A percentile compares a stretch with the other conserved stretches of the same genome.
Evolutionary conservation across 2,797 vertebrate genomes (phyloP).

Genomic region (Enteromius afrohamiltoni): DNA sequence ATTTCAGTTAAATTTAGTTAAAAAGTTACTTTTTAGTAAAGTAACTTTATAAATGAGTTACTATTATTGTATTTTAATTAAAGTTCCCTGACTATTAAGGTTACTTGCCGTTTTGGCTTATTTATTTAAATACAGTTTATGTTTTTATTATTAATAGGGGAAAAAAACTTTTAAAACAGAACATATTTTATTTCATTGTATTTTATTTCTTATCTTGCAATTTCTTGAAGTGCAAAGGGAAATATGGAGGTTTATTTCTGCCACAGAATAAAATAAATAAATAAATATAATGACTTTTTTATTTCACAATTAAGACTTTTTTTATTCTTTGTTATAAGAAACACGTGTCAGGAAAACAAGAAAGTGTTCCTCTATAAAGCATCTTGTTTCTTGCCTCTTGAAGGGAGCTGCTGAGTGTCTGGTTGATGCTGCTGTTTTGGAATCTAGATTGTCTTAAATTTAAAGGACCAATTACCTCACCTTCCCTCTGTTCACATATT

Average conservation of each 20-base stretch:
- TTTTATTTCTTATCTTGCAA: not conserved
- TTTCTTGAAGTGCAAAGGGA: not conserved
- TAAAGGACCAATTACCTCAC: not conserved
- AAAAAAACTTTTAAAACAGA: not conserved
- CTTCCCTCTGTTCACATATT: not conserved
- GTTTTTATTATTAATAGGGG: not conserved
- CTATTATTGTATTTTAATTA: not conserved
- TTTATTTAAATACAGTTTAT: not conserved
- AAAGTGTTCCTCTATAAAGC: not conserved
- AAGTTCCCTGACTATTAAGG: not conserved
- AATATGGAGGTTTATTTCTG: not conserved
- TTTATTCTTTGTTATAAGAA: not conserved
- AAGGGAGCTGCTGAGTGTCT: not conserved
- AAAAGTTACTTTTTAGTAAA: no score
- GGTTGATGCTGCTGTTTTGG: not conserved
- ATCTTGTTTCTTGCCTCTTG: not conserved
- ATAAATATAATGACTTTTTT: not conserved
- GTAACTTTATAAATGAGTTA: not conserved
- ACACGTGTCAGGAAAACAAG: not conserved
- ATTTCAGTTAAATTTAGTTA: not conserved
- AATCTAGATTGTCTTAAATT: not conserved
- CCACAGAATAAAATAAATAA: not conserved
- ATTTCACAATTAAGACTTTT: not conserved
- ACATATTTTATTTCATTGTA: not conserved
- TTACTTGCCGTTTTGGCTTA: not conserved